Evolutionary conservation across 2,888 invertebrate genomes (phyloP), one percentile per base, ranked within the genome.

Genomic region (Tachina fera): DNA sequence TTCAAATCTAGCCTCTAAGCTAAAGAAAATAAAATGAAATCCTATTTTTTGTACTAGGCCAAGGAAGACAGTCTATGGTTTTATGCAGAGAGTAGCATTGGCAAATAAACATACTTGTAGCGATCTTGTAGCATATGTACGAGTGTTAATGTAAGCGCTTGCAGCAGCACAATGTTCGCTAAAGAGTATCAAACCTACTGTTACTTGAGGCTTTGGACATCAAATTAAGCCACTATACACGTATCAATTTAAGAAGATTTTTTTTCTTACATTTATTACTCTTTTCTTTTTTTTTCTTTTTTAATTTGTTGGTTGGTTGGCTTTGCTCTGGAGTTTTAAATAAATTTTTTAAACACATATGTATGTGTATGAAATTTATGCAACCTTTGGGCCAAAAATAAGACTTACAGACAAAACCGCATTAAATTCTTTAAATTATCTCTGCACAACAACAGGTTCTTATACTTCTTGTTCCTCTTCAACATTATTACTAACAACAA

Each of bases 391-490:
- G 63, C 70, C 70, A 56, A 70, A 82, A 47, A 22, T 41, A 19
- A 61, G 10, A 47, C 14, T 16, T 31, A 47, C 39, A 65, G 13
- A 43, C 41, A 74, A 67, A 85, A 84, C 78, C 77, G 43, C 80
- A 82, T 68, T 76, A 75, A 70, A 75, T 75, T 74, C 60, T 83
- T 76, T 67, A 63, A 71, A 71, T 63, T 56, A 79, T 56, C 19
- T 75, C 68, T 81, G 81, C 68, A 70, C 61, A 77, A 77, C 83
- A 77, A 83, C 83, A 83, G 83, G 83, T 83, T 83, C 83, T 81
- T 81, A 61, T 51, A 22, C 49, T 58, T 67, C 9, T 43, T 22
- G 10, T 8, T 16, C 58, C 49, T 39, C 16, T n/a, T 16, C 51
- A 19, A 19, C 13, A 8, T 14, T 41, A 68, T 19, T 14, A 19